Evolutionary conservation across 2,113 vertebrate species (phyloP).

Genomic region (Poecilia latipinna): DNA sequence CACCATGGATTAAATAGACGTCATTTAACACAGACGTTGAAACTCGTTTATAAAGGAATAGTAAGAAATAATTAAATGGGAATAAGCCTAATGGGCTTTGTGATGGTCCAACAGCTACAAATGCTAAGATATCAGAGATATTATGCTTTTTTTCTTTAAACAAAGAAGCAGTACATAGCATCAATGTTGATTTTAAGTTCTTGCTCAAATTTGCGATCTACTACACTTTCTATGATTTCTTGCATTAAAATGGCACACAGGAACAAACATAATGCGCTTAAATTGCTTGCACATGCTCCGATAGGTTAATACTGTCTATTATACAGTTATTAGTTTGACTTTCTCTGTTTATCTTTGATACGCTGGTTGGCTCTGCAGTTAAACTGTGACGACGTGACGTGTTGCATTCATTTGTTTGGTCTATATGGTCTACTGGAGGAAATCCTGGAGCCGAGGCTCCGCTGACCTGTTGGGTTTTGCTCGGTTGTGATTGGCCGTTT

Average conservation of each 20-base stretch:
- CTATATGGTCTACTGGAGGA: slow-evolving; percentile 27
- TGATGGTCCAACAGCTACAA: background rate
- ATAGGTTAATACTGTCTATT: slow-evolving; percentile 17
- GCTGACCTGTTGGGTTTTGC: slow-evolving; percentile 19
- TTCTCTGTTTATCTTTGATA: slow-evolving; percentile 12
- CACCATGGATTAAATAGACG: slow-evolving; percentile 4
- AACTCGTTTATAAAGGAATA: background rate
- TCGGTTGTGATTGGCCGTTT: slow-evolving; percentile 43
- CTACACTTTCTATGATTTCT: background rate
- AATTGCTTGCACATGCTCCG: slow-evolving; percentile 44
- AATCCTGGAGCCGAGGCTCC: slow-evolving; percentile 27
- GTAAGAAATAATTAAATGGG: slow-evolving; percentile 1
- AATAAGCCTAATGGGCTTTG: background rate
- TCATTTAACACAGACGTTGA: background rate
- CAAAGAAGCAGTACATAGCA: no score
- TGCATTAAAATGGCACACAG: background rate
- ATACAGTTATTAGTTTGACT: background rate
- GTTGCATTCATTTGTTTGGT: slow-evolving; percentile 36
- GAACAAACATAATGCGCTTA: slow-evolving; percentile 51
- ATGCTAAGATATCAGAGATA: background rate
- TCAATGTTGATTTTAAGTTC: background rate
- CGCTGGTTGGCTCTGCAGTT: background rate
- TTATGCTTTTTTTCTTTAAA: background rate
- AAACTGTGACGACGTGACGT: slow-evolving; percentile 13
- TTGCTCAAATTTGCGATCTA: background rate